Evolutionary conservation across 2,113 vertebrate species (phyloP).

Genomic region (Labrus mixtus): DNA sequence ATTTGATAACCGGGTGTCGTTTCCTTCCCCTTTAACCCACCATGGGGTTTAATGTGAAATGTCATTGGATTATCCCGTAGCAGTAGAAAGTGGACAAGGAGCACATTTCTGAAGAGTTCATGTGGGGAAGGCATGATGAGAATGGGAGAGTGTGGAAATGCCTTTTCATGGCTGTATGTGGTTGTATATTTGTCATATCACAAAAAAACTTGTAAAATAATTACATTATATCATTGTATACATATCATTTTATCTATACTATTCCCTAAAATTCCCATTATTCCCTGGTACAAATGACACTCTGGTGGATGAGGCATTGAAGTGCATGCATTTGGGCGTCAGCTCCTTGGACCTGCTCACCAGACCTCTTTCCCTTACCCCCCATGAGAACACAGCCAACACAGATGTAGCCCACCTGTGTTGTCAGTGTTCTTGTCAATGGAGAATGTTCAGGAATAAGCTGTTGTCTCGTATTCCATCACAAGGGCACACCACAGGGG

Average conservation of each 20-base stretch:
- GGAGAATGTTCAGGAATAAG: too few species aligned
- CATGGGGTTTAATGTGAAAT: slow-evolving; percentile 20
- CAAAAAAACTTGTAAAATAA: too few species aligned
- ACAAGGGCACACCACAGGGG: too few species aligned
- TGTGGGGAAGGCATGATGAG: neutral
- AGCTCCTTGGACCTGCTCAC: neutral
- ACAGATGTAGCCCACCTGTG: too few species aligned
- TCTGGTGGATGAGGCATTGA: neutral
- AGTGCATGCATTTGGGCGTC: neutral
- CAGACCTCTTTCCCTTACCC: neutral
- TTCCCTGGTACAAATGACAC: neutral
- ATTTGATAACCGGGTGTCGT: neutral
- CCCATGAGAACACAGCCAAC: too few species aligned
- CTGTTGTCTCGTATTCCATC: too few species aligned
- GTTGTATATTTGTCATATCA: neutral
- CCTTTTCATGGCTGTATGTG: slow-evolving; percentile 9
- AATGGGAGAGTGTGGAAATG: neutral
- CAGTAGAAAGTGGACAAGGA: slow-evolving; percentile 5
- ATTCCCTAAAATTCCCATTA: neutral
- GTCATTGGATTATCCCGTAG: slow-evolving; percentile 16
- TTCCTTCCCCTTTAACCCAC: slow-evolving; percentile 29
- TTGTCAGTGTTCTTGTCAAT: too few species aligned
- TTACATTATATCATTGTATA: too few species aligned
- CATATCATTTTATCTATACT: neutral
- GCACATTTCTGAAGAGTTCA: neutral